Evolutionary conservation across 2,888 invertebrate genomes (phyloP).

Genomic region (Spisula subtruncata): DNA sequence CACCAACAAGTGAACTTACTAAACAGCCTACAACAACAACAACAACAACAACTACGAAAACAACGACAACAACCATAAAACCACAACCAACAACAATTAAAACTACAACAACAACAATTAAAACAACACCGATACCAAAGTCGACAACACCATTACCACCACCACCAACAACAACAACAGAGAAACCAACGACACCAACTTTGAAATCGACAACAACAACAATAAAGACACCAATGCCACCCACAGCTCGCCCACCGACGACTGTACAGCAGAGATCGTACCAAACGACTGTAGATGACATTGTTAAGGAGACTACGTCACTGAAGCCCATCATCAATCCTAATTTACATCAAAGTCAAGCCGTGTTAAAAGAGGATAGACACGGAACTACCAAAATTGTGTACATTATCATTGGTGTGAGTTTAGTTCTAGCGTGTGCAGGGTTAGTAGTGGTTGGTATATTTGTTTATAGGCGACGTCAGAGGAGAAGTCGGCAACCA

Average conservation of each 20-base stretch:
- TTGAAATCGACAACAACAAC: not conserved
- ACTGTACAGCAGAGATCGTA: not conserved
- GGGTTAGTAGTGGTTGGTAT: not conserved
- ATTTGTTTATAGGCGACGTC: not conserved
- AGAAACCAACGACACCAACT: not conserved
- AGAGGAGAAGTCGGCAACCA: not conserved
- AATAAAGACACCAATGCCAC: not conserved
- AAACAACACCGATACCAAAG: not conserved
- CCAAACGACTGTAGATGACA: not conserved
- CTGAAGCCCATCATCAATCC: slow-evolving; percentile 26
- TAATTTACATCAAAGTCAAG: not conserved
- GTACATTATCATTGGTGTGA: not conserved
- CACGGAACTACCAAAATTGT: slow-evolving; percentile 8
- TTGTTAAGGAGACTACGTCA: not conserved
- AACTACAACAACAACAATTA: slow-evolving; percentile 15
- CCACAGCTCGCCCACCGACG: not conserved
- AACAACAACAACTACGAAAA: not conserved
- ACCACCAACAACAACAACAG: not conserved
- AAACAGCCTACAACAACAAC: not conserved
- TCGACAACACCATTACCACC: too few species aligned
- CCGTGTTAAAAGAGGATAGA: slow-evolving; percentile 11
- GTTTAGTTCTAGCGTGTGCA: not conserved
- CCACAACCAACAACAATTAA: not conserved
- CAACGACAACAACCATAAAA: not conserved
- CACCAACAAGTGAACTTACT: not conserved